phyloP scores from a whole-genome alignment of 2,888 invertebrate genomes.

The Onchidella celtica region DNA sequence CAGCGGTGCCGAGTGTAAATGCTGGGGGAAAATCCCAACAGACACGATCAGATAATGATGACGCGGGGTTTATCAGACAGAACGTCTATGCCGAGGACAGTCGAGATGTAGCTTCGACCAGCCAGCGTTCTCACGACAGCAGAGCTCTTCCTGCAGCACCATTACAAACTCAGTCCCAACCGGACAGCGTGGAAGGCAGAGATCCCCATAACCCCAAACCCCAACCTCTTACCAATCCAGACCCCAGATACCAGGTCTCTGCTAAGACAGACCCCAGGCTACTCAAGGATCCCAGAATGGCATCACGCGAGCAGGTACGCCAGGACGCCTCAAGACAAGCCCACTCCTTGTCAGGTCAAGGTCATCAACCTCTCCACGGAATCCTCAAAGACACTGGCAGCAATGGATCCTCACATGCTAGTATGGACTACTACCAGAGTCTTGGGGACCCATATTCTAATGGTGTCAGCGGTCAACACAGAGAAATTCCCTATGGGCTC shows the following conservation, averaged over 20 bases:
- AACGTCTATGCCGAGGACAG: not conserved
- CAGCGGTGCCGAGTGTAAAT: not conserved
- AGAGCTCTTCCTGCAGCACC: not conserved
- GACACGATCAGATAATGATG: not conserved
- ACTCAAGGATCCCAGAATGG: not conserved
- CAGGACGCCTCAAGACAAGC: not conserved
- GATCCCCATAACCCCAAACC: not conserved
- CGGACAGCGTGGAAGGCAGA: not conserved
- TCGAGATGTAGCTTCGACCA: not conserved
- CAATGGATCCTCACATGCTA: not conserved
- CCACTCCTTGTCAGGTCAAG: not conserved
- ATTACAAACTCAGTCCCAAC: not conserved
- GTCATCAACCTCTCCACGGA: constrained; percentile 1
- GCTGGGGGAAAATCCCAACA: not conserved
- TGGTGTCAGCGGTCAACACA: not conserved
- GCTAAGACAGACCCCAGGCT: not conserved
- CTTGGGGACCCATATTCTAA: not conserved
- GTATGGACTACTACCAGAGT: not conserved
- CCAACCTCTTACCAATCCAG: not conserved
- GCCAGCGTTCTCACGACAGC: not conserved
- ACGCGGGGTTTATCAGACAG: not conserved
- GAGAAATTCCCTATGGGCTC: not conserved
- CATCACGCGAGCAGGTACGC: not conserved
- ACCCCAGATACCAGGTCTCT: not conserved
- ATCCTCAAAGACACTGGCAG: constrained; percentile 38